phyloP scores from a whole-genome alignment of 2,888 invertebrate genomes.

The Dicycla oo region DNA sequence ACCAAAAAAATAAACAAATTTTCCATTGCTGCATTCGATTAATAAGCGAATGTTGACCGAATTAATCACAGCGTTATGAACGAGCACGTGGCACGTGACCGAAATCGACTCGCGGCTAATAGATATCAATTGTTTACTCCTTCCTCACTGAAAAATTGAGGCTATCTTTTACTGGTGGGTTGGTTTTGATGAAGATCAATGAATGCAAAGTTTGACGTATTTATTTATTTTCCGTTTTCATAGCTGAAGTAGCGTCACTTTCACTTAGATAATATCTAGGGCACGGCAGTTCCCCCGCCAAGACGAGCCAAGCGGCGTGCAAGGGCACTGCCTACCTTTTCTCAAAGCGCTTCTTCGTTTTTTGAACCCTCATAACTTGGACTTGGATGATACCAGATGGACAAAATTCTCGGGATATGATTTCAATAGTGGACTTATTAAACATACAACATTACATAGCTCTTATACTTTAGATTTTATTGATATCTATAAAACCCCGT shows the following conservation, averaged over 20 bases:
- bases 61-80: slow-evolving; percentile 54
- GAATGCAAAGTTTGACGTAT: slow-evolving; percentile 18
- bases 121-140: slow-evolving; percentile 31
- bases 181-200: slow-evolving; percentile 41
- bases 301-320: too few species aligned
- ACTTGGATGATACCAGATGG: too few species aligned
- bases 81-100: slow-evolving; percentile 25
- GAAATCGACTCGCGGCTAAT: slow-evolving; percentile 24
- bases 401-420: too few species aligned
- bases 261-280: neutral
- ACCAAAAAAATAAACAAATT: too few species aligned
- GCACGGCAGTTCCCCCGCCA: too few species aligned
- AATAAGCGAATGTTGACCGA: slow-evolving; percentile 49
- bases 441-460: too few species aligned
- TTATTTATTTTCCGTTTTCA: slow-evolving; percentile 10
- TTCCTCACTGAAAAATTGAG: slow-evolving; percentile 47
- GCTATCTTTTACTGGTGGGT: slow-evolving; percentile 13
- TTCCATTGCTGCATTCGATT: slow-evolving; percentile 31
- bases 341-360: too few species aligned
- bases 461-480: too few species aligned
- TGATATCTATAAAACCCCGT: too few species aligned
- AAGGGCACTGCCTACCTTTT: too few species aligned
- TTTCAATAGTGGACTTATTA: too few species aligned
- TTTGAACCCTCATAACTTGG: too few species aligned
- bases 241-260: neutral